phyloP scores from a whole-genome alignment of 2,113 vertebrate genomes.

The Clarias gariepinus region DNA sequence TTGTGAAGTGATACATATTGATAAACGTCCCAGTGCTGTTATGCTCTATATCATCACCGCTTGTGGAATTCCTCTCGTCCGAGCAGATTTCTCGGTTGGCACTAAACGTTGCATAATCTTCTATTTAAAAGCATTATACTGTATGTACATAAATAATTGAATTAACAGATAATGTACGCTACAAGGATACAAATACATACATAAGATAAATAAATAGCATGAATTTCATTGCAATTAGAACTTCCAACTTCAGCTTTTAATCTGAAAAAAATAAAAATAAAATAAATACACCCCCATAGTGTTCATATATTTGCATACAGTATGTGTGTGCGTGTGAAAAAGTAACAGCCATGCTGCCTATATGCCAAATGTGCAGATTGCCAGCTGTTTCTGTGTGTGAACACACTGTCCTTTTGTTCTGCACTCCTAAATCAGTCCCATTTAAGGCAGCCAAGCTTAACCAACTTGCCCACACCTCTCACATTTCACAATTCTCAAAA shows the following conservation, averaged over 20 bases:
- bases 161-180: neutral
- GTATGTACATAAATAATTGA: neutral
- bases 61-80: too few relatives aligned
- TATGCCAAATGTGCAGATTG: slow-evolving; percentile 37
- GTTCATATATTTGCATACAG: neutral
- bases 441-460: slow-evolving; percentile 44
- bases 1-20: too few relatives aligned
- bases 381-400: slow-evolving; percentile 47
- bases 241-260: neutral
- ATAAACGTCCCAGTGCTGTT: too few relatives aligned
- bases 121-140: neutral
- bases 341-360: neutral
- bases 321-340: slow-evolving; percentile 15
- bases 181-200: neutral
- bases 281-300: neutral
- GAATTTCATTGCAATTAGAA: neutral
- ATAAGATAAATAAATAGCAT: neutral
- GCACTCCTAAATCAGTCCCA: slow-evolving; percentile 34
- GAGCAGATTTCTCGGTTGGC: too few relatives aligned
- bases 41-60: too few relatives aligned
- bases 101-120: too few relatives aligned
- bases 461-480: slow-evolving; percentile 31
- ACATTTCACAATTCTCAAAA: slow-evolving; percentile 45
- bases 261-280: neutral
- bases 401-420: slow-evolving; percentile 49